These are phyloP conservation scores for Pomacea maculata DNA, from an alignment of 1,140 invertebrate genomes.

Conservation along the genomic window DNA sequence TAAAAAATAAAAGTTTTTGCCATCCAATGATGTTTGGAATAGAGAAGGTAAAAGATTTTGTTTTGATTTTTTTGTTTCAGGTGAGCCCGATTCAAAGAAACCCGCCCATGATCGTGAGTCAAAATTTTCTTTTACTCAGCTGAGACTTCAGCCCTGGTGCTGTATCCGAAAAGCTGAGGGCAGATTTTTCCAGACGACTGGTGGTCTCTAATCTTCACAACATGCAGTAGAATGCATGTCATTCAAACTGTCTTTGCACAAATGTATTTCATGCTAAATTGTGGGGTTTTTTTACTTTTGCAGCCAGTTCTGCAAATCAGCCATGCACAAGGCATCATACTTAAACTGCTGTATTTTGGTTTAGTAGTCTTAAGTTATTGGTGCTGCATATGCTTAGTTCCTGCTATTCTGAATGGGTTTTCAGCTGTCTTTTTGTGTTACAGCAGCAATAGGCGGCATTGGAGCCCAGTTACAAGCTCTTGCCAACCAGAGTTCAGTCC, in stretches of 20 bases:
- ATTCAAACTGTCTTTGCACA: too few species aligned
- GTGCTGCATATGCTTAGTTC: neutral
- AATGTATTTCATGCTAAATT: too few species aligned
- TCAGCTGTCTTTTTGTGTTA: constrained; percentile 5
- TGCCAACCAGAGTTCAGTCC: constrained; percentile 17
- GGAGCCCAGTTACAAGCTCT: constrained; percentile 20
- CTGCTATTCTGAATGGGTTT: neutral
- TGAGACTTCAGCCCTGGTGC: neutral
- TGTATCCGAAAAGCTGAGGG: neutral
- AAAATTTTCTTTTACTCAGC: constrained; percentile 18
- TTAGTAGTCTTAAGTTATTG: too few species aligned
- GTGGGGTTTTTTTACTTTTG: neutral
- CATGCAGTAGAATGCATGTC: too few species aligned
- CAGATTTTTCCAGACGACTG: neutral
- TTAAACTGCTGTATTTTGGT: too few species aligned
- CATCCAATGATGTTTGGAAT: too few species aligned
- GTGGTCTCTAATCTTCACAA: neutral
- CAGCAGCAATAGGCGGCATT: constrained; percentile 21
- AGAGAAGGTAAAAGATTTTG: constrained; percentile 4
- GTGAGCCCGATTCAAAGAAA: constrained; percentile 68
- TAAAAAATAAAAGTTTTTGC: too few species aligned
- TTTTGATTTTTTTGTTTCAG: constrained; percentile 57
- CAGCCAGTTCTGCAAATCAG: neutral
- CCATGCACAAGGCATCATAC: neutral
- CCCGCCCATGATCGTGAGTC: constrained; percentile 62